Evolutionary conservation across 2,888 invertebrate species (phyloP).

Genomic region (Hipparchia semele): DNA sequence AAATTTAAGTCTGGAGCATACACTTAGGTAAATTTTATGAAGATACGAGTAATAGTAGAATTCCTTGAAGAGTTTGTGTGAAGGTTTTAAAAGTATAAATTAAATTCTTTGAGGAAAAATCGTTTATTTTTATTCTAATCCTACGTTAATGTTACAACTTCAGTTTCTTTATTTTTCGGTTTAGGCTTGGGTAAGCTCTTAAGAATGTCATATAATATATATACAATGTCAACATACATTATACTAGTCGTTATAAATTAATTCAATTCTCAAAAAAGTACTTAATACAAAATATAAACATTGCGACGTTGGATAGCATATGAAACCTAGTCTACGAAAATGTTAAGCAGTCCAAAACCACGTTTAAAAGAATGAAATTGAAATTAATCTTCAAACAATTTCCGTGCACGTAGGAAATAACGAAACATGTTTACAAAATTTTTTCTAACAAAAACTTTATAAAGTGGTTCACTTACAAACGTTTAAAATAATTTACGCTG

Average conservation of each 20-base stretch:
- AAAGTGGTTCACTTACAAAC: conserved; percentile 66
- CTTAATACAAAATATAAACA: not conserved
- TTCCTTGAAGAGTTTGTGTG: not conserved
- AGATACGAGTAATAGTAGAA: not conserved
- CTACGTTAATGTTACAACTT: too few species aligned
- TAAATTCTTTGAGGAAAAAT: not conserved
- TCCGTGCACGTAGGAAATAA: conserved; percentile 14
- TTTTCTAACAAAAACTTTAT: conserved; percentile 47
- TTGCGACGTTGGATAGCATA: not conserved
- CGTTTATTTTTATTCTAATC: not conserved
- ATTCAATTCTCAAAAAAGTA: too few species aligned
- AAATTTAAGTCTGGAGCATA: not conserved
- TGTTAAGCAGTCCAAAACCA: not conserved
- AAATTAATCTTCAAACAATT: conserved; percentile 7
- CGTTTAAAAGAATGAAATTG: conserved; percentile 1
- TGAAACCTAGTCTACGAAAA: not conserved
- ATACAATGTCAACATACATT: too few species aligned
- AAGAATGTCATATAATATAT: too few species aligned
- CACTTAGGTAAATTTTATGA: conserved; percentile 8
- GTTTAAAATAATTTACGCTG: conserved; percentile 72
- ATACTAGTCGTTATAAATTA: too few species aligned
- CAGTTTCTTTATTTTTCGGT: too few species aligned
- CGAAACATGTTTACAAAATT: conserved; percentile 14
- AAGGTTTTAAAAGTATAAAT: not conserved
- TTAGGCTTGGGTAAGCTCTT: too few species aligned